These are phyloP conservation scores for Caenorhabditis macrosperma DNA, from an alignment of 2,888 invertebrate genomes.

Conservation along the genomic window DNA sequence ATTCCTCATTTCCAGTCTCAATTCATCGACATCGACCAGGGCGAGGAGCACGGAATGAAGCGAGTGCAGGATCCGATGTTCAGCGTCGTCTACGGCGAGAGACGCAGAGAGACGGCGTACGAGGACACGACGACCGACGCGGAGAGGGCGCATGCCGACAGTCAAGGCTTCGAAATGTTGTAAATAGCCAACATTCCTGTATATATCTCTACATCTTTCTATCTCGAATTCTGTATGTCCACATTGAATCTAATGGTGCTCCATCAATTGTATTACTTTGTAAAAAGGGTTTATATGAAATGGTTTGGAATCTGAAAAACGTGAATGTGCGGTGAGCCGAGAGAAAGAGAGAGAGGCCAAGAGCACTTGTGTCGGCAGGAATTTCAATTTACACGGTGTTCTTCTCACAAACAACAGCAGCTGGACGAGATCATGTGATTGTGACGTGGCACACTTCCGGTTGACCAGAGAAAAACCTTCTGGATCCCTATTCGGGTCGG, in stretches of 20 bases:
- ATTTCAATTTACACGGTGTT: too few species aligned
- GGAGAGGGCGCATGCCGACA: constrained; percentile 49
- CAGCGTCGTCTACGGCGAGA: constrained; percentile 62
- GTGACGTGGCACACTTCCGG: too few species aligned
- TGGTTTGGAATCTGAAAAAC: too few species aligned
- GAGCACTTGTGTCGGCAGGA: too few species aligned
- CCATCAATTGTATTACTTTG: constrained; percentile 17
- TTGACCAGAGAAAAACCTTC: too few species aligned
- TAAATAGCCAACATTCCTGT: constrained; percentile 11
- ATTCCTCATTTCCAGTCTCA: constrained; percentile 69
- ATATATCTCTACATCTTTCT: background rate
- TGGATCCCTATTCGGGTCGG: too few species aligned
- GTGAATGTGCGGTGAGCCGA: too few species aligned
- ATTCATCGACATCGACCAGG: constrained; percentile 68
- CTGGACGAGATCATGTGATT: too few species aligned
- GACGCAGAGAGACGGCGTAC: constrained; percentile 32
- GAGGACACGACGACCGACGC: constrained; percentile 24
- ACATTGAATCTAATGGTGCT: constrained; percentile 22
- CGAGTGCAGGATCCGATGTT: constrained; percentile 66
- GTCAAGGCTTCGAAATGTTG: constrained; percentile 66
- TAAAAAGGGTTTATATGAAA: too few species aligned
- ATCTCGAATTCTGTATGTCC: background rate
- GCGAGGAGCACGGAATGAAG: constrained; percentile 64
- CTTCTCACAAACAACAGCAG: too few species aligned
- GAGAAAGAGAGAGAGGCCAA: too few species aligned